Evolutionary conservation across 2,797 vertebrate genomes (phyloP), one percentile per base, ranked within the genome.

Genomic region (Orientallactaga sibirica): DNA sequence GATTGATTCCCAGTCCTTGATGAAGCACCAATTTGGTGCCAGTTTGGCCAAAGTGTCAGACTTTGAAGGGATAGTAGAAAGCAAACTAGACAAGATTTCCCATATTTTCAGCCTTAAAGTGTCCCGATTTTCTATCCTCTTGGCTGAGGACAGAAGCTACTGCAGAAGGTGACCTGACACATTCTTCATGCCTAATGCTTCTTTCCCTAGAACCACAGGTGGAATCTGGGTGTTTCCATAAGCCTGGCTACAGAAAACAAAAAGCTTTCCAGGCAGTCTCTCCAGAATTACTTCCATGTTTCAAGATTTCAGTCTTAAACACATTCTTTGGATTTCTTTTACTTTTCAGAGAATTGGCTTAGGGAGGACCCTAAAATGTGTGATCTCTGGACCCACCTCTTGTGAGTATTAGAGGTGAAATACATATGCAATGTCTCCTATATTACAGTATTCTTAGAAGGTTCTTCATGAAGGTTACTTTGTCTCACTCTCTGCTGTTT

Each of bases 201-300:
- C 29, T 14, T 58, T 96, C 97, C 43, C 92, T 97, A 96, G 95
- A 97, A 96, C 85, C 79, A 33, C 73, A 74, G 97, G 94, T 92
- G 92, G 73, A 92, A 92, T 97, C 91, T 97, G 92, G 96, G 96
- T 96, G 94, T 88, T 93, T 95, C 97, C 61, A 71, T 8, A 48
- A 7, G 52, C 84, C 97, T 97, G 95, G 96, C 87, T 95, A 81
- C 70, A 83, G 93, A 89, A 91, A 22, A 0, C 84, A 86, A 88
- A 96, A 96, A 95, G 71, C 88, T 97, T 97, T 95, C 87, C 94
- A 94, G 93, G 94, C 75, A 96, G 64, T 68, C 92, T 96, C 92
- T 76, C 78, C 20, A 95, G 27, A 89, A 88, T 52, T 92, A 94
- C 91, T 96, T 91, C 88, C 83, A 94, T 43, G 84, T 97, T 58